These are phyloP conservation scores for Macrophya alboannulata DNA, from an alignment of 2,888 invertebrate genomes.

Conservation along the genomic window DNA sequence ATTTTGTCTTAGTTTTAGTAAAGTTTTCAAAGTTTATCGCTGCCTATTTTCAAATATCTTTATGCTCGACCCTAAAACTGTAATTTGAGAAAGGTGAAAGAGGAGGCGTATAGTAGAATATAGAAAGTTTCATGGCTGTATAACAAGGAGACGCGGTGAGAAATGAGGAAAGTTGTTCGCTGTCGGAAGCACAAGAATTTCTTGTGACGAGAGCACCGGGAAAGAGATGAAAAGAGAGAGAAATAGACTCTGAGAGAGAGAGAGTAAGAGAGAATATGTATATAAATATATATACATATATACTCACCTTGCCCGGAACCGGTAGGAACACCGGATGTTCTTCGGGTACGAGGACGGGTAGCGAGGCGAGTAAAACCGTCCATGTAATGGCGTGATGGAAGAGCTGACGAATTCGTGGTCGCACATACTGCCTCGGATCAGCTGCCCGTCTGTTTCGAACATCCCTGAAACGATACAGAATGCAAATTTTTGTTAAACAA, in stretches of 20 bases:
- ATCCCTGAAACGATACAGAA: constrained; percentile 83
- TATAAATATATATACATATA: not conserved
- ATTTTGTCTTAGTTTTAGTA: not conserved
- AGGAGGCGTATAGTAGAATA: constrained; percentile 35
- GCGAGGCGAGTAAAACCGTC: constrained; percentile 94
- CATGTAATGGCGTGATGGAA: constrained; percentile 86
- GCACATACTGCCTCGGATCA: constrained; percentile 90
- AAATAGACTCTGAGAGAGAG: not conserved
- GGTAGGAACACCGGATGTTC: constrained; percentile 94
- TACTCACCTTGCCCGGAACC: constrained; percentile 91
- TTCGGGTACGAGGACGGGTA: constrained; percentile 98
- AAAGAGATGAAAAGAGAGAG: constrained; percentile 39
- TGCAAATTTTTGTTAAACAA: not conserved
- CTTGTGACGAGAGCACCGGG: constrained; percentile 66
- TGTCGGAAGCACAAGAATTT: constrained; percentile 73
- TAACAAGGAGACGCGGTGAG: constrained; percentile 73
- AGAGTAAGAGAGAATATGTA: not conserved
- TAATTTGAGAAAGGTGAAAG: constrained; percentile 54
- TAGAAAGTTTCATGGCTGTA: constrained; percentile 68
- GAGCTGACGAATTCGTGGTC: constrained; percentile 93
- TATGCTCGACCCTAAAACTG: constrained; percentile 43
- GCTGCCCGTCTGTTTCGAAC: constrained; percentile 91
- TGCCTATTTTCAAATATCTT: constrained; percentile 51
- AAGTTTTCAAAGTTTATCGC: constrained; percentile 37
- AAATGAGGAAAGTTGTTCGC: constrained; percentile 73